Evolutionary conservation across 2,888 invertebrate genomes (phyloP), one percentile per base, ranked within the genome.

Genomic region (Meta bourneti): DNA sequence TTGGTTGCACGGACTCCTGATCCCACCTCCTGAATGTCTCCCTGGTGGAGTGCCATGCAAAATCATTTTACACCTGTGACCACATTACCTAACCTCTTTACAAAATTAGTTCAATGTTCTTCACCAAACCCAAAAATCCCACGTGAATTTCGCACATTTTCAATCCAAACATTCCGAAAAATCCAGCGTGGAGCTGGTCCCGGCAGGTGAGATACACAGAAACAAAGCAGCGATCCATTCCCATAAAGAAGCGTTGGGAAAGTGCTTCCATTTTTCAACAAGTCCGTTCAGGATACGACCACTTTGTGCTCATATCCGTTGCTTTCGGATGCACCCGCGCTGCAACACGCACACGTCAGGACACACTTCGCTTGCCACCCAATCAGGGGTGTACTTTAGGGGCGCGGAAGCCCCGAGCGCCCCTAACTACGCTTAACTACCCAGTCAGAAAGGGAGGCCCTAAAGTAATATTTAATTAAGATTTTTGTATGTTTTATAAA

Each of bases 291-390:
- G 79, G 54, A 61, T 54, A 61, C 54, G 61, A 13, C 54, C 54
- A 79, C 61, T 79, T 79, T 79, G 79, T 79, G 9, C 19, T 11
- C 19, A 20, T 79, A 79, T 83, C 82, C 81, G 81, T 70, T 69
- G 34, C 34, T 34, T 4, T 34, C 34, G 34, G 34, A 34, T 34
- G 34, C 34, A 34, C 34, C 34, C 61, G 61, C 7, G 34, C 34
- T 34, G 34, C 34, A 34, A 34, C 34, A 34, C 34, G 34, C 34
- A 34, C 34, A 34, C 34, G 34, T 34, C 34, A 34, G 34, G 61
- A 61, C 61, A 61, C 61, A 61, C 61, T 61, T 9, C 61, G 61
- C 13, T 61, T 61, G 61, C 5, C 16, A 9, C 61, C 61, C 16
- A 9, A 61, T 61, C 7, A 61, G 34, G 34, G 34, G 34, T 34